Base-by-base conservation (phyloP, 2,888 invertebrate species). In the Parascotia fuliginaria region DNA sequence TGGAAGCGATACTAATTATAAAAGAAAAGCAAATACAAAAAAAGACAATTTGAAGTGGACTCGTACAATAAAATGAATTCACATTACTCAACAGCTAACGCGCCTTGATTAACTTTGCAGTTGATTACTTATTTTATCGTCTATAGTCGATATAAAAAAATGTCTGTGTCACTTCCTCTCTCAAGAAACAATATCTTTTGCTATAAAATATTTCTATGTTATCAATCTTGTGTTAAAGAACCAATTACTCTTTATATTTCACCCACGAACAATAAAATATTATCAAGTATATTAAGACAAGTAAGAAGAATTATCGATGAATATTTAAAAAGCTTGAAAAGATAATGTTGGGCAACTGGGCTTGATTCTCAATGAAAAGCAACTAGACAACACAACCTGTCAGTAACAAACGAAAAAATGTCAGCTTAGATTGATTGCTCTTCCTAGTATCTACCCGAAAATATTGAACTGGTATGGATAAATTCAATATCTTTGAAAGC, bases 121-220 rank as follows among this genome's bases (percentile, higher is more conserved):
- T 58, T 49, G 36, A 50, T 54, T 51, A 51, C 28, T 49, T 52
- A 12, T 61, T 58, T 63, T 55, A 54, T 45, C 42, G 48, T 38
- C 28, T 36, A 42, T 28, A 24, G 14, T 32, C 19, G 37, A 36
- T 15, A 58, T 51, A 59, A 58, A 58, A 58, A 40, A 42, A 34
- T 27, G 50, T 51, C 40, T 51, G 50, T 29, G 38, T 41, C 54
- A 40, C 37, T 58, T 61, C 53, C 48, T 53, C 40, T 47, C 41
- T 62, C 48, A 45, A 62, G 45, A 45, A 22, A 15, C 15, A 40
- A 15, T 33, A 33, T 33, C 9, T 33, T 33, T 33, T 16, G 15
- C 15, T 33, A 33, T 33, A 33, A 33, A 33, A 16, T 33, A 33
- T 32, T 32, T 32, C 16, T 2, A 9, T 3, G 13, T 13, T 13